Conservation (phyloP, 2,113 vertebrate species). For the Fulica atra region DNA sequence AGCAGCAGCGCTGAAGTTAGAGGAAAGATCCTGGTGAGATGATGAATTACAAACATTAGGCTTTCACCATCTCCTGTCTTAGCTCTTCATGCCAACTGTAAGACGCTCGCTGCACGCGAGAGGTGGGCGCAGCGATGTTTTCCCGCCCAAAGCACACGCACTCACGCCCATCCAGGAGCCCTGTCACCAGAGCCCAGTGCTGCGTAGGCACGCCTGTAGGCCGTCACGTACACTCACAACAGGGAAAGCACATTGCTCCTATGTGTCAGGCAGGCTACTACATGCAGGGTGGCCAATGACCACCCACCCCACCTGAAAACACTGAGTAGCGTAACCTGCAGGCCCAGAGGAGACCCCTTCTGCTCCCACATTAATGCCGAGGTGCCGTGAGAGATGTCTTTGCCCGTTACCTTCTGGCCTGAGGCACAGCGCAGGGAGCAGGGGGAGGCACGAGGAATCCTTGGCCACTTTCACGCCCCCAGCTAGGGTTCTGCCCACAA, state of each 20-base stretch:
- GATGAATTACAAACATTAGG: not conserved
- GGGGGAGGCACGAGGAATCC: not conserved
- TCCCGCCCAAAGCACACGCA: fast-evolving
- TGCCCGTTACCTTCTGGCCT: not conserved
- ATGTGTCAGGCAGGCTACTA: not conserved
- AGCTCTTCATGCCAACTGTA: not conserved
- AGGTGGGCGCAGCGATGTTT: fast-evolving
- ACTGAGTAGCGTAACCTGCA: not conserved
- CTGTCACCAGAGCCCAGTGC: not conserved
- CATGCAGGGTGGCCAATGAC: too few relatives aligned
- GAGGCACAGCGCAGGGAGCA: fast-evolving
- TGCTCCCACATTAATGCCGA: fast-evolving
- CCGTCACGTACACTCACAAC: fast-evolving
- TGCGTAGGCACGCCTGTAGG: fast-evolving
- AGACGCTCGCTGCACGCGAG: not conserved
- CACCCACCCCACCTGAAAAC: not conserved
- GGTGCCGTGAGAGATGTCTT: not conserved
- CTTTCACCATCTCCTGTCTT: not conserved
- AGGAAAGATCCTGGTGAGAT: not conserved
- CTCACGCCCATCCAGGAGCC: fast-evolving
- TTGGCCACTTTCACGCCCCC: not conserved
- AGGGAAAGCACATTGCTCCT: not conserved
- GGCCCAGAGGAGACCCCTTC: not conserved
- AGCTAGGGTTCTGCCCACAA: fast-evolving
- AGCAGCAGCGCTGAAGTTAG: not conserved